Conservation (phyloP, 1,140 invertebrate genomes). For the Pseudomyrmex concolor region DNA sequence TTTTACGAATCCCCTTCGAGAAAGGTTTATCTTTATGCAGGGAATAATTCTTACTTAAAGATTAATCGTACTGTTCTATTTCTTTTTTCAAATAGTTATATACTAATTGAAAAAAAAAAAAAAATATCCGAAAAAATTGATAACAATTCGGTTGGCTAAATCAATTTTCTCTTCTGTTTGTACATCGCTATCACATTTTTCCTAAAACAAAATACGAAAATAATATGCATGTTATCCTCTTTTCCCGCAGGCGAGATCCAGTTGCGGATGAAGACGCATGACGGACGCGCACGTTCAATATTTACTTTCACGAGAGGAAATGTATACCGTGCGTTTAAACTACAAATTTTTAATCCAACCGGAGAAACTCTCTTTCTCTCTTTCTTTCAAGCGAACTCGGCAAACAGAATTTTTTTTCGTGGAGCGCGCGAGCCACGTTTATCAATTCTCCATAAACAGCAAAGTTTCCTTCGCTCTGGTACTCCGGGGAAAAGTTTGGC, state of each 20-base stretch:
- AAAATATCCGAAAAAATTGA: neutral
- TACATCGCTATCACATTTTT: neutral
- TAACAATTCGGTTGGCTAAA: neutral
- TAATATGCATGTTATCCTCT: conserved; percentile 30
- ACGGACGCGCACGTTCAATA: conserved; percentile 33
- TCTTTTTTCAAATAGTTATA: neutral
- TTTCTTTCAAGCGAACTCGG: neutral
- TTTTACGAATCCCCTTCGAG: neutral
- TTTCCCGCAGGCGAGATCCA: neutral
- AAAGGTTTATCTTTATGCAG: neutral
- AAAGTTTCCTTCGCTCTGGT: conserved; percentile 39
- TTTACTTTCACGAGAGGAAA: conserved; percentile 25
- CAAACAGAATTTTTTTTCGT: conserved; percentile 47
- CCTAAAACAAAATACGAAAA: conserved; percentile 25
- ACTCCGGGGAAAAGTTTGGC: conserved; percentile 36
- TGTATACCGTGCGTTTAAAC: conserved; percentile 26
- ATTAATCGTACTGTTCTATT: neutral
- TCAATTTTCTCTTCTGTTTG: neutral
- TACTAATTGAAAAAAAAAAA: neutral
- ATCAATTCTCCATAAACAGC: conserved; percentile 58
- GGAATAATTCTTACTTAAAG: neutral
- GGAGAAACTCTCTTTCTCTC: neutral
- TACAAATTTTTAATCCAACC: conserved; percentile 44
- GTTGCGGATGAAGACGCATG: conserved; percentile 34
- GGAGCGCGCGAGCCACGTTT: conserved; percentile 30